These are phyloP conservation scores for Melieria omissa DNA, from an alignment of 2,888 invertebrate genomes.

Conservation along the genomic window DNA sequence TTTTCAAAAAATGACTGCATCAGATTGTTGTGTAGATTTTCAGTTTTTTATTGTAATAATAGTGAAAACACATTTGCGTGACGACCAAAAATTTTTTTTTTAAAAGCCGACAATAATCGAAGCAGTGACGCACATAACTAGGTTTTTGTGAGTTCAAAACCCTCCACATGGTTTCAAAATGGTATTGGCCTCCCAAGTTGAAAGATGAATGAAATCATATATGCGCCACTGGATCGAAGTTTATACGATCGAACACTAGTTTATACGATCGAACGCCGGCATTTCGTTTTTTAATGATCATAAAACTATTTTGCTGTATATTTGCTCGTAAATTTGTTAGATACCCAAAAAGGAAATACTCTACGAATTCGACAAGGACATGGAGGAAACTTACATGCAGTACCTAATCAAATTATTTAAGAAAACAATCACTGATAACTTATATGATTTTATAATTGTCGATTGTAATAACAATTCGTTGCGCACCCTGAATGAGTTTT, in stretches of 20 bases:
- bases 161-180: no score
- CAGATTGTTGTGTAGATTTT: slow-evolving; percentile 2
- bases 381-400: slow-evolving; percentile 84
- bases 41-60: neutral
- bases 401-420: slow-evolving; percentile 90
- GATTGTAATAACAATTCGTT: slow-evolving; percentile 90
- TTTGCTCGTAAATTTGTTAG: slow-evolving; percentile 46
- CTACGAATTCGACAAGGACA: slow-evolving; percentile 85
- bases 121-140: no score
- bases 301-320: slow-evolving; percentile 8
- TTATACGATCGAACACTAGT: no score
- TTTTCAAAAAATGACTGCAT: neutral
- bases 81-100: no score
- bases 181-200: no score
- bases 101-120: no score
- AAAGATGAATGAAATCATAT: no score
- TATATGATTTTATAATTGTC: slow-evolving; percentile 91
- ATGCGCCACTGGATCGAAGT: no score
- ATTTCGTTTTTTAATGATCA: slow-evolving; percentile 1
- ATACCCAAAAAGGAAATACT: slow-evolving; percentile 68
- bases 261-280: no score
- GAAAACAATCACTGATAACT: slow-evolving; percentile 89
- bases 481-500: slow-evolving; percentile 86
- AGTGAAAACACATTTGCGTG: neutral
- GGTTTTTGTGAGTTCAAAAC: no score